A percentile compares a stretch with the other conserved stretches of the same genome.
phyloP scores from a whole-genome alignment of 2,797 vertebrate genomes.

The Astyanax mexicanus region DNA sequence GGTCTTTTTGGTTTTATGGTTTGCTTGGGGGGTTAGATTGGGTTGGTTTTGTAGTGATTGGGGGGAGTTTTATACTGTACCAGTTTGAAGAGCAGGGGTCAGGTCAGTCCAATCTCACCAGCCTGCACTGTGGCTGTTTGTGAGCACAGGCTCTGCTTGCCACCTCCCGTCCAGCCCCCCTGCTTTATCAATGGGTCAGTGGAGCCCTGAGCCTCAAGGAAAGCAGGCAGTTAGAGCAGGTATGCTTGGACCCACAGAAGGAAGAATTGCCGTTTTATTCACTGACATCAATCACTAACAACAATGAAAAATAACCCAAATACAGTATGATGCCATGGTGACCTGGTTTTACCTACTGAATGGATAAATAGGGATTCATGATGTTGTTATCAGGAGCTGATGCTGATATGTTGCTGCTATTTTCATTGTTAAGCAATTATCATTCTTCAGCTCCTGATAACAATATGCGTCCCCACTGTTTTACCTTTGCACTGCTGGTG shows the following conservation, averaged over 20 bases:
- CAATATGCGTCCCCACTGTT: too few relatives aligned
- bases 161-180: not conserved
- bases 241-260: not conserved
- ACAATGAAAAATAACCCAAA: not conserved
- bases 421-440: too few relatives aligned
- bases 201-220: not conserved
- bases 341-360: not conserved
- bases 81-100: not conserved
- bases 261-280: not conserved
- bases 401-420: too few relatives aligned
- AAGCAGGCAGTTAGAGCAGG: not conserved
- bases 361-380: too few relatives aligned
- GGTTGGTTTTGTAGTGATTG: not conserved
- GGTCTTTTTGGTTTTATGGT: not conserved
- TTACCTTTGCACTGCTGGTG: too few relatives aligned
- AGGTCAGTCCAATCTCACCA: not conserved
- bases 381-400: too few relatives aligned
- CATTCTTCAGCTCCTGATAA: too few relatives aligned
- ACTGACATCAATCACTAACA: not conserved
- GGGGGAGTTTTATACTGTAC: not conserved
- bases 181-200: not conserved
- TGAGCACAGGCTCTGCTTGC: not conserved
- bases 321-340: slow-evolving; percentile 21
- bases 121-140: not conserved
- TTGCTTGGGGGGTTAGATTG: not conserved